Evolutionary conservation across 2,888 invertebrate genomes (phyloP), one percentile per base, ranked within the genome.

Genomic region (Amphiduros pacificus): DNA sequence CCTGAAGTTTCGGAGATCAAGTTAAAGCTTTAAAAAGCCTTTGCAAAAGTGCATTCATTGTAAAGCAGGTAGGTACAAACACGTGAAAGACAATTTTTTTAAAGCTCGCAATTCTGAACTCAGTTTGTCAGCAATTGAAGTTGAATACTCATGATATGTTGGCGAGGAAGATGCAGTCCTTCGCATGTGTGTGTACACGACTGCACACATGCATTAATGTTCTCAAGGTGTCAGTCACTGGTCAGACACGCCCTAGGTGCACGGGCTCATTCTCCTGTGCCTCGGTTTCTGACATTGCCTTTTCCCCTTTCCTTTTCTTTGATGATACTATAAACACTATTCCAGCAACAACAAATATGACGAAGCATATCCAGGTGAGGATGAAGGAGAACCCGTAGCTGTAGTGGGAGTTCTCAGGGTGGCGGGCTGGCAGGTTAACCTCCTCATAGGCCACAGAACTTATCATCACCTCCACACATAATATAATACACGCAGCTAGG

Each of bases 221-320:
- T n/a, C n/a, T n/a, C n/a, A n/a, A n/a, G n/a, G n/a, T n/a, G n/a
- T n/a, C n/a, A n/a, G n/a, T n/a, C n/a, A n/a, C n/a, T n/a, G n/a
- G n/a, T 67, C 61, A 72, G 61, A 73, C 71, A 57, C 86, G 79
- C 14, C 85, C 84, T 57, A 93, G 90, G 76, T 90, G 90, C 48
- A 91, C 90, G 0, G 92, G 91, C 74, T 92, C 92, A 73, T 93
- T 92, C 4, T 90, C 92, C 88, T 90, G 89, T 0, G 90, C 92
- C 44, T 91, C 85, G 76, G 92, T 91, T 68, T 91, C 91, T n/a
- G 88, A 89, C 3, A 90, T 90, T 0, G 91, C 91, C 74, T 91
- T 90, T 70, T 89, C 88, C 0, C 92, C 90, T 85, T 93, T 93
- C 81, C 90, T 88, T 80, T 93, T 93, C 62, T 90, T 88, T 0